Percentiles rank a stretch among this genome's conserved stretches.
Conservation (phyloP, 2,888 invertebrate genomes). For the Drosophila mayaguana region DNA sequence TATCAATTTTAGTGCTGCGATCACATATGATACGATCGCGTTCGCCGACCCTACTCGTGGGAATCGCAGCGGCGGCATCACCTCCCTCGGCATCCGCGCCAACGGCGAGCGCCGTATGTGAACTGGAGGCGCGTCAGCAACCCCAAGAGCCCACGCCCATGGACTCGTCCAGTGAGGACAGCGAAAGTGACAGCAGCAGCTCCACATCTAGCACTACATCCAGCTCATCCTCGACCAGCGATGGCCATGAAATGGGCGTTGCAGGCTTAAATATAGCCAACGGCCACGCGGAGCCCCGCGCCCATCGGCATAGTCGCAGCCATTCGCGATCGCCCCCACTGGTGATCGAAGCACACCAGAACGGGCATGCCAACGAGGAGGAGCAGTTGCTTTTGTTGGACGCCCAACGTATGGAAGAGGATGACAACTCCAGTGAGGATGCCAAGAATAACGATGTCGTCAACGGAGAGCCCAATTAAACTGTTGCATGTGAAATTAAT, state of each 20-base stretch:
- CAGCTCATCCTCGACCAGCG: conserved; percentile 72
- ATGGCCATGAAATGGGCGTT: conserved; percentile 63
- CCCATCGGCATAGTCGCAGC: conserved; percentile 40
- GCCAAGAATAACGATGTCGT: conserved; percentile 32
- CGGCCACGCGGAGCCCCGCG: conserved; percentile 55
- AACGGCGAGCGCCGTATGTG: conserved; percentile 76
- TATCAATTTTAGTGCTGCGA: conserved; percentile 75
- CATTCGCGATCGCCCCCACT: conserved; percentile 69
- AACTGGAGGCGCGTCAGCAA: conserved; percentile 73
- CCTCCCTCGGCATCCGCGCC: conserved; percentile 83
- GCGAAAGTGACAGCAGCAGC: conserved; percentile 86
- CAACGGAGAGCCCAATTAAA: conserved; percentile 40
- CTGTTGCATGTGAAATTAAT: not conserved
- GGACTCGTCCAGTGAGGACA: conserved; percentile 86
- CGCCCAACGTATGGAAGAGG: conserved; percentile 66
- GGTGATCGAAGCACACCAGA: conserved; percentile 31
- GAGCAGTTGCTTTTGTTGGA: conserved; percentile 57
- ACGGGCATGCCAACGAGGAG: conserved; percentile 67
- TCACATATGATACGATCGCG: conserved; percentile 79
- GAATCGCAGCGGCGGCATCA: conserved; percentile 81
- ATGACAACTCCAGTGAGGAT: conserved; percentile 66
- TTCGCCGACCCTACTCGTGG: conserved; percentile 71
- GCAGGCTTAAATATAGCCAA: conserved; percentile 68
- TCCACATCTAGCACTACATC: conserved; percentile 86
- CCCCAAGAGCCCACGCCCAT: conserved; percentile 79